phyloP scores from a whole-genome alignment of 2,888 invertebrate species.

The Microdon myrmicae region DNA sequence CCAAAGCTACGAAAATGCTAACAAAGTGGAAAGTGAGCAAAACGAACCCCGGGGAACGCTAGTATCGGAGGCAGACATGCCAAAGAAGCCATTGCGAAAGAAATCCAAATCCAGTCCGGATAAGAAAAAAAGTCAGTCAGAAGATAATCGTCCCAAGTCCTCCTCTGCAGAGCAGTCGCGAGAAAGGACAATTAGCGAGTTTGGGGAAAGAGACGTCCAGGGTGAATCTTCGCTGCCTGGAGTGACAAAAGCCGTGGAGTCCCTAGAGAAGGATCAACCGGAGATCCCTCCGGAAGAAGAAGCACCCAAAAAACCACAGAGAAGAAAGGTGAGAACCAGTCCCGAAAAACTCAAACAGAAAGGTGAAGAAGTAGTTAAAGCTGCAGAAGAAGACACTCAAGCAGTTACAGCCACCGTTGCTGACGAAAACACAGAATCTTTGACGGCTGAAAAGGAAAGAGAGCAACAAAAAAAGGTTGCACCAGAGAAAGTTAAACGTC shows the following conservation, averaged over 20 bases:
- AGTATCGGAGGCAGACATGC: background rate
- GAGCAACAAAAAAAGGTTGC: background rate
- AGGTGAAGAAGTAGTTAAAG: too few species aligned
- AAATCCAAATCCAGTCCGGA: slow-evolving; percentile 23
- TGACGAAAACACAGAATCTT: too few species aligned
- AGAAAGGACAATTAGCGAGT: too few species aligned
- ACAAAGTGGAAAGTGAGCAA: background rate
- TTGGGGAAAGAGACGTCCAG: background rate
- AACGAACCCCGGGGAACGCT: background rate
- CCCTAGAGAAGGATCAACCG: background rate
- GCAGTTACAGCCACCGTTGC: too few species aligned
- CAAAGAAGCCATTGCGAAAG: slow-evolving; percentile 2
- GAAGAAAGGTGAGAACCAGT: slow-evolving; percentile 3
- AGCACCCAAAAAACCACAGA: background rate
- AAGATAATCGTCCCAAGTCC: too few species aligned
- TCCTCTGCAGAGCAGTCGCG: too few species aligned
- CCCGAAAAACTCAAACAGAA: too few species aligned
- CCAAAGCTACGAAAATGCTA: background rate
- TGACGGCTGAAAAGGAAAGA: too few species aligned
- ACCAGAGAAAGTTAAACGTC: background rate
- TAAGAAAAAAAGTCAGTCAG: slow-evolving; percentile 2
- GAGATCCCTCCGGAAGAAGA: background rate
- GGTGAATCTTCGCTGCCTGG: too few species aligned
- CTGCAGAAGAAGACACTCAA: too few species aligned
- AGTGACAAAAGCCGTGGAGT: background rate